Base-by-base conservation (phyloP, 2,113 vertebrate genomes). In the Apeltes quadracus region DNA sequence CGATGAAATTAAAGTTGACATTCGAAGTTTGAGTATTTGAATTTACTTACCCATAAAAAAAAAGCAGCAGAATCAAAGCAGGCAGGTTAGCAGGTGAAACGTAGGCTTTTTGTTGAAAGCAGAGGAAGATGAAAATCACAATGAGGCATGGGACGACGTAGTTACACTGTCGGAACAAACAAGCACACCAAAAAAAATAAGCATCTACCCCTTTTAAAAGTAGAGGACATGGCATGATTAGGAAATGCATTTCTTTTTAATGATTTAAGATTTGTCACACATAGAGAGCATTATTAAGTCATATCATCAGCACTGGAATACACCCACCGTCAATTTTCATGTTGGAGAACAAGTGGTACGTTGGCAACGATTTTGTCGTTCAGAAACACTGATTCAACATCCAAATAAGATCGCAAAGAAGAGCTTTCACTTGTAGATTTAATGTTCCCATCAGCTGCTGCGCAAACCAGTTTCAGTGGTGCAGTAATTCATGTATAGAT, bases 61-160 rank as follows among this genome's bases (percentile, higher is more conserved):
- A 2, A 1, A 99, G 95, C 9, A 99, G 94, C 46, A 99, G 94
- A 65, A 97, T 92, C 51, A 99, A 75, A 3, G 97, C 96, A 0
- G 97, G 98, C 44, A 99, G 92, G 88, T 99, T 99, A 20, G 94
- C 82, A 15, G 95, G 94, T 2, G 98, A 99, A 62, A 98, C 97
- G 0, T 99, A 99, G 9, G 98, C 94, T 87, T 99, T 94, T 94
- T 97, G 96, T 89, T 98, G 97, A 91, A 99, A 99, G 91, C 95
- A 95, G 90, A 99, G 92, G 93, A 99, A 99, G 90, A 99, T 98
- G 86, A 95, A 81, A n/a, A 98, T 92, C 63, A 99, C 96, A 59
- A 98, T 90, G 0, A 96, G 81, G 44, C 96, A 97, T 1, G 97
- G 96, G 55, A 99, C 76, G 61, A 96, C 87, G 71, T 99, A 99